Evolutionary conservation across 2,888 invertebrate species (phyloP).

Genomic region (Tricholauxania praeusta): DNA sequence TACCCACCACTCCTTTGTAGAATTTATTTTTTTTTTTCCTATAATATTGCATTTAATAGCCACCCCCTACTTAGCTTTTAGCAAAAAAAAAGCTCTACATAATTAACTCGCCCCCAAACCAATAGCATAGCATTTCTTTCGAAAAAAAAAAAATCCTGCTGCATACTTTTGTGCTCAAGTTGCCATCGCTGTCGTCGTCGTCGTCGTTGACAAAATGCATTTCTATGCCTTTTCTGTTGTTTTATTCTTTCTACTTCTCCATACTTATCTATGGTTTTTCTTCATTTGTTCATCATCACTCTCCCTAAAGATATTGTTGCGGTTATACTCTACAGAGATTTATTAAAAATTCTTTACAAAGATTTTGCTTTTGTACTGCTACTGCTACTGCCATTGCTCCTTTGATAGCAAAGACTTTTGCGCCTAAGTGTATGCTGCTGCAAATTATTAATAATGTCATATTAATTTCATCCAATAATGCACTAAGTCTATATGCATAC

Average conservation of each 20-base stretch:
- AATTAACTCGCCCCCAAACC: constrained; percentile 30
- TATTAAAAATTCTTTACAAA: constrained; percentile 65
- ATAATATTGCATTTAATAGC: constrained; percentile 5
- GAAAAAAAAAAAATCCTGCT: constrained; percentile 49
- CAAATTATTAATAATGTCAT: constrained; percentile 66
- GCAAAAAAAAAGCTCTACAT: constrained; percentile 12
- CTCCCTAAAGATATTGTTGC: constrained; percentile 45
- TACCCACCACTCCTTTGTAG: neutral
- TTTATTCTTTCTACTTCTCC: neutral
- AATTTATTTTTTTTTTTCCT: neutral
- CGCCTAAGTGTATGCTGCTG: constrained; percentile 59
- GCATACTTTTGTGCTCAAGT: constrained; percentile 49
- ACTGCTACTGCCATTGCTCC: neutral
- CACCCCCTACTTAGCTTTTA: neutral
- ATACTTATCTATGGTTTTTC: too few species aligned
- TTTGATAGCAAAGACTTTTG: constrained; percentile 37
- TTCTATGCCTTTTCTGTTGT: neutral
- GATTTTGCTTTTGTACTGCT: constrained; percentile 21
- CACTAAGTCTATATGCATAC: constrained; percentile 56
- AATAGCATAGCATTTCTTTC: neutral
- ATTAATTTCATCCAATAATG: constrained; percentile 62
- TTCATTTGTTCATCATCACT: neutral
- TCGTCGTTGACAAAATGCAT: constrained; percentile 29
- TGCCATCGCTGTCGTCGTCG: constrained; percentile 19
- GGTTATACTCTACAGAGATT: constrained; percentile 66